These are phyloP conservation scores for Dorcus hopei DNA, from an alignment of 2,888 invertebrate genomes.

Conservation along the genomic window DNA sequence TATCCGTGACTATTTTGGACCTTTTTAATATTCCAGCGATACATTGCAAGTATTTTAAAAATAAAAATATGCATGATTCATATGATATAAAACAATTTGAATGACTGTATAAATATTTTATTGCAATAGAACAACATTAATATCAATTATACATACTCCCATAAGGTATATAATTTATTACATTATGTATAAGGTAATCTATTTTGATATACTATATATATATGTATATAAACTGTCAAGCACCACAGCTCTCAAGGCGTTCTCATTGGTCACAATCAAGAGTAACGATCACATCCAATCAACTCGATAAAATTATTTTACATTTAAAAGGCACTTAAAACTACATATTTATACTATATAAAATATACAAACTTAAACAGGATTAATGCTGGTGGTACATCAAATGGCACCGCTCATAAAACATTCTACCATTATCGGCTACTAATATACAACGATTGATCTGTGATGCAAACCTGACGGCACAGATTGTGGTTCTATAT, in stretches of 20 bases:
- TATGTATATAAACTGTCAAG: constrained; percentile 18
- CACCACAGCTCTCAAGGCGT: constrained; percentile 29
- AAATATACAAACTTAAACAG: constrained; percentile 36
- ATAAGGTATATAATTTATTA: constrained; percentile 24
- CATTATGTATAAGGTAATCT: constrained; percentile 15
- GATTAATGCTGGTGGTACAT: constrained; percentile 38
- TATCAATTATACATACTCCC: constrained; percentile 30
- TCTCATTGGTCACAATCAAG: constrained; percentile 22
- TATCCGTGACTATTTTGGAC: no score
- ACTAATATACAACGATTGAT: constrained; percentile 12
- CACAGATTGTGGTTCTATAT: neutral
- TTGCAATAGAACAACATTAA: constrained; percentile 32
- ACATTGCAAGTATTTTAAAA: no score
- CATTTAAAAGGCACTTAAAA: constrained; percentile 41
- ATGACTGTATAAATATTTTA: constrained; percentile 25
- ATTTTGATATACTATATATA: constrained; percentile 11
- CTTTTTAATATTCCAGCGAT: no score
- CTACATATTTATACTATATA: constrained; percentile 23
- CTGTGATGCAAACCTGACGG: neutral
- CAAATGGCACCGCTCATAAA: constrained; percentile 41
- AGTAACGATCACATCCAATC: constrained; percentile 23
- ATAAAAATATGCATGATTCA: no score
- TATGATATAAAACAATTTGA: neutral
- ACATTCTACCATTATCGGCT: constrained; percentile 20
- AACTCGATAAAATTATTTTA: constrained; percentile 24